phyloP scores from a whole-genome alignment of 2,797 vertebrate species.

The Potorous gilbertii region DNA sequence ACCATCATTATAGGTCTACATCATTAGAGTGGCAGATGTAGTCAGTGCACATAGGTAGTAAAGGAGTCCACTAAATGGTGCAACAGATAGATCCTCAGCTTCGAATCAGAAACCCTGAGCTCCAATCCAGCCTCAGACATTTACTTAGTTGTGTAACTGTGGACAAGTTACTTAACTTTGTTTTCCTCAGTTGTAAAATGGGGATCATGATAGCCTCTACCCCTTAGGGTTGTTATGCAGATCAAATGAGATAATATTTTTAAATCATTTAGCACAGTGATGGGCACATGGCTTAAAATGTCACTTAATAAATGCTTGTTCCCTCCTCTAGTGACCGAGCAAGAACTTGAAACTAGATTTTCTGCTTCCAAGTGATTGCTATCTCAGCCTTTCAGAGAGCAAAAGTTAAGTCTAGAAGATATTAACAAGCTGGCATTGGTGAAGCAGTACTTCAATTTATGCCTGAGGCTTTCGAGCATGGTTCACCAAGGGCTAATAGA shows the following conservation, averaged over 20 bases:
- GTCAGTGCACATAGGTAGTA: not conserved
- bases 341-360: not conserved
- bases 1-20: not conserved
- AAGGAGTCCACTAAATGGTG: not conserved
- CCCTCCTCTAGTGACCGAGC: not conserved
- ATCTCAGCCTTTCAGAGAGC: not conserved
- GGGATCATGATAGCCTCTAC: not conserved
- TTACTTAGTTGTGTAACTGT: not conserved
- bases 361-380: not conserved
- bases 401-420: not conserved
- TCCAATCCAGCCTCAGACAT: not conserved
- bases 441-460: not conserved
- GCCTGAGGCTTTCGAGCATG: not conserved
- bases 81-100: not conserved
- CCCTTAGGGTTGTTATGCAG: not conserved
- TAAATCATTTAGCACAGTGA: not conserved
- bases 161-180: not conserved
- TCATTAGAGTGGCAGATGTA: not conserved
- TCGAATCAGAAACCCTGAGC: not conserved
- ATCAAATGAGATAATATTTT: not conserved
- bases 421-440: not conserved
- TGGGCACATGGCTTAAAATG: not conserved
- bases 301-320: not conserved
- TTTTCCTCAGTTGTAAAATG: not conserved
- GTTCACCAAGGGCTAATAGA: slow-evolving; percentile 49